phyloP scores from a whole-genome alignment of 2,797 vertebrate species.

The Peromyscus eremicus region DNA sequence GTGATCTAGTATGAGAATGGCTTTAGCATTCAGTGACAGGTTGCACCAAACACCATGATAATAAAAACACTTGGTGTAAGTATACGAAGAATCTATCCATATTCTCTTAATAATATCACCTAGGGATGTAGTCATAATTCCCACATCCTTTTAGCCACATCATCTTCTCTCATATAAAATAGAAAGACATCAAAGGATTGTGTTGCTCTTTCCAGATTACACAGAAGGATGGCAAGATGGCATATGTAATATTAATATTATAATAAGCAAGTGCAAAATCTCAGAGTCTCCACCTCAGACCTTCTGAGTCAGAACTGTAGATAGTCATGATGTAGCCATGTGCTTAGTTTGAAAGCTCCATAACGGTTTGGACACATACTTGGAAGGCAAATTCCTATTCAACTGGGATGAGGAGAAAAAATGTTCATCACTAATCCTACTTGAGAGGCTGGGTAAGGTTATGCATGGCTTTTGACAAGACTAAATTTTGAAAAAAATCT shows the following conservation, averaged over 20 bases:
- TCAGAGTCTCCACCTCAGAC: neutral
- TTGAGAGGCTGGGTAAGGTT: neutral
- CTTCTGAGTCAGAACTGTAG: neutral
- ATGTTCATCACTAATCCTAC: neutral
- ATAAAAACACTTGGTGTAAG: neutral
- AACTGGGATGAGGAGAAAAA: neutral
- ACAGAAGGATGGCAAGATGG: neutral
- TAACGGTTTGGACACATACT: neutral
- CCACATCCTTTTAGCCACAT: neutral
- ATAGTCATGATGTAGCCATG: neutral
- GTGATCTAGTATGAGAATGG: neutral
- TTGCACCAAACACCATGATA: neutral
- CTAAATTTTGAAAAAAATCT: neutral
- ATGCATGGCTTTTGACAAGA: neutral
- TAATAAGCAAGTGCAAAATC: neutral
- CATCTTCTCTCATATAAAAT: neutral
- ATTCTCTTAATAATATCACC: neutral
- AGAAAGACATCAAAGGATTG: neutral
- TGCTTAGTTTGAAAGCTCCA: neutral
- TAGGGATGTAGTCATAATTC: neutral
- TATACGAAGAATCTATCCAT: neutral
- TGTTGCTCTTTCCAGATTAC: neutral
- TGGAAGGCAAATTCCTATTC: neutral
- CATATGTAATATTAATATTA: neutral
- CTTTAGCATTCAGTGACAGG: conserved; percentile 3